Evolutionary conservation across 2,797 vertebrate species (phyloP).

Genomic region (Myotis findleyi): DNA sequence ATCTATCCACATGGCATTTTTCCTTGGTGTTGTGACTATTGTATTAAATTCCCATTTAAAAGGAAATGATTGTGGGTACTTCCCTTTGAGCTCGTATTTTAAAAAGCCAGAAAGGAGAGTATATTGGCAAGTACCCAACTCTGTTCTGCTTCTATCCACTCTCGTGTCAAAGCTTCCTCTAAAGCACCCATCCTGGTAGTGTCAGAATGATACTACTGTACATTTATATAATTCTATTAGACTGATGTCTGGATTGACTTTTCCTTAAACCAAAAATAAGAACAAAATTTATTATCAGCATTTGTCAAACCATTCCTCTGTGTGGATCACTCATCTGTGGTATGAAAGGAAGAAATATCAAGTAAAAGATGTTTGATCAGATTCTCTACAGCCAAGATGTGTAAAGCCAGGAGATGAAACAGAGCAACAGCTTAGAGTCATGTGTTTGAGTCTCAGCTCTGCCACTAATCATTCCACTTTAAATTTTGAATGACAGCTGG

Average conservation of each 20-base stretch:
- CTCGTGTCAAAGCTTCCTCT: background rate
- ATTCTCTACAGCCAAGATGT: background rate
- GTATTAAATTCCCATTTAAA: conserved; percentile 43
- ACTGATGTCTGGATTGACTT: background rate
- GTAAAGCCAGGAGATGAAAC: background rate
- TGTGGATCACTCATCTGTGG: background rate
- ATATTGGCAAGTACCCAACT: background rate
- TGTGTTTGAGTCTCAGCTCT: background rate
- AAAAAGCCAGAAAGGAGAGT: background rate
- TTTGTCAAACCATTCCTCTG: background rate
- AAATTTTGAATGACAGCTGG: background rate
- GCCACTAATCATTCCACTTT: background rate
- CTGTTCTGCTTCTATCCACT: background rate
- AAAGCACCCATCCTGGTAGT: background rate
- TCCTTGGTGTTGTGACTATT: background rate
- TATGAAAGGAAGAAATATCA: background rate
- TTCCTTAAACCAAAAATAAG: conserved; percentile 22
- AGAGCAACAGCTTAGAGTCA: background rate
- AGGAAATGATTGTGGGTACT: background rate
- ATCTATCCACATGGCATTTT: background rate
- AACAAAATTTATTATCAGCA: background rate
- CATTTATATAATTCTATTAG: background rate
- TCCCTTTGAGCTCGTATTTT: background rate
- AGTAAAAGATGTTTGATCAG: background rate
- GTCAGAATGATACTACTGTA: background rate